Base-by-base conservation (phyloP, 2,113 vertebrate species). In the Amphiprion ocellaris region DNA sequence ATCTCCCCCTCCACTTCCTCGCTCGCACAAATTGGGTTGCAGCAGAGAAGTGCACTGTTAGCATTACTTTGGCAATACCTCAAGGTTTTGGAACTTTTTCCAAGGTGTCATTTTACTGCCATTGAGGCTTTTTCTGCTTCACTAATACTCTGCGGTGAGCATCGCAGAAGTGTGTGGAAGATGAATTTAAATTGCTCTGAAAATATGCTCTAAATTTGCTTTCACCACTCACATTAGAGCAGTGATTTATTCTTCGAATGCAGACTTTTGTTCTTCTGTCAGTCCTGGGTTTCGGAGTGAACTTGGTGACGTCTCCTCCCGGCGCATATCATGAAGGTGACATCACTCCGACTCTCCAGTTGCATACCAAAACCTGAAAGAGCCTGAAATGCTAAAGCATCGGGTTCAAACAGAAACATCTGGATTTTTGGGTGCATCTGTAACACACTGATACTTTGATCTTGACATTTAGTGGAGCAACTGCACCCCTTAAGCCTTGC, bases 61-160 rank as follows among this genome's bases (percentile, higher is more conserved):
- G 81, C 84, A 75, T 80, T 82, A 62, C 79, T 85, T 28, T 86
- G 79, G 79, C 83, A 71, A 59, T 10, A 56, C 41, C 64, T 56
- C 30, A 58, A 54, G 71, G 24, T 64, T 78, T 83, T 49, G 52
- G 52, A 68, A 49, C 50, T 39, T 76, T 79, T 88, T 75, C 87
- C 80, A 56, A 80, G 62, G 74, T 82, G 62, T 86, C 71, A 17
- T 77, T 81, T 90, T 86, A 81, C 88, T 62, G 74, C 69, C 75
- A 68, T 72, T 61, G 61, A 75, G 77, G 50, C 9, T 17, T 64
- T 68, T 47, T 52, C 39, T 47, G 60, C 81, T 44, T 41, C 50
- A 11, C 33, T 62, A 62, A 65, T 11, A n/a, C 10, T 15, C 47
- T 79, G 59, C n/a, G 17, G 72, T 54, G 47, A 39, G 28, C 69